A percentile compares a stretch with the other conserved stretches of the same genome.
phyloP scores from a whole-genome alignment of 2,888 invertebrate genomes.

The Ariolimax columbianus region DNA sequence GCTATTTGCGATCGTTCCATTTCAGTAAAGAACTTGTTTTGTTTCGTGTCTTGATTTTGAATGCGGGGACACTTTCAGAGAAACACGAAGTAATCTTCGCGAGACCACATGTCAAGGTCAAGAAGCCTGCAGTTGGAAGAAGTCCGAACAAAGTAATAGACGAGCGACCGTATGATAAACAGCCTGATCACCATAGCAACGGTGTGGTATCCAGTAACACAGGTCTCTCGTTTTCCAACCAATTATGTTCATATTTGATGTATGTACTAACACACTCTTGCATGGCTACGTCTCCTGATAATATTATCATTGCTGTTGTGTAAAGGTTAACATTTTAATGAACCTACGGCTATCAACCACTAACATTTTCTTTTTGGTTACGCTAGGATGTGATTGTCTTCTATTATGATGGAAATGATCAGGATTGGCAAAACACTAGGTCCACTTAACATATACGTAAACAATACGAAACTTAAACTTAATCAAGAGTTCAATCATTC shows the following conservation, averaged over 20 bases:
- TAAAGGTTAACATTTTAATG: no score
- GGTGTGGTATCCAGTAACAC: conserved; percentile 18
- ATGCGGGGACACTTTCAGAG: conserved; percentile 31
- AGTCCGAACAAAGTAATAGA: conserved; percentile 23
- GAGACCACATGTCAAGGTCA: conserved; percentile 27
- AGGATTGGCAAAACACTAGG: no score
- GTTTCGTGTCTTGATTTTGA: background rate
- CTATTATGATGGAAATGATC: no score
- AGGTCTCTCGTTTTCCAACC: background rate
- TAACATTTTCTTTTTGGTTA: no score
- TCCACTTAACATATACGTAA: no score
- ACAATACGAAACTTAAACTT: no score
- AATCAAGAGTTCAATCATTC: no score
- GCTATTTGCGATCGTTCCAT: no score
- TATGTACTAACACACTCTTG: conserved; percentile 1
- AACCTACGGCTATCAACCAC: no score
- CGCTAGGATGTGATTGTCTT: no score
- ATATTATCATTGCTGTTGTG: no score
- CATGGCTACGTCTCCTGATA: background rate
- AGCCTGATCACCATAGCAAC: conserved; percentile 25
- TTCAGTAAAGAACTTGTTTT: no score
- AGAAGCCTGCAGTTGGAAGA: conserved; percentile 11
- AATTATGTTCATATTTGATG: background rate
- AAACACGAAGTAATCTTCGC: conserved; percentile 9
- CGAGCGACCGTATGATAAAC: conserved; percentile 9